Evolutionary conservation across 2,888 invertebrate species (phyloP).

Genomic region (Pristionchus entomophagus): DNA sequence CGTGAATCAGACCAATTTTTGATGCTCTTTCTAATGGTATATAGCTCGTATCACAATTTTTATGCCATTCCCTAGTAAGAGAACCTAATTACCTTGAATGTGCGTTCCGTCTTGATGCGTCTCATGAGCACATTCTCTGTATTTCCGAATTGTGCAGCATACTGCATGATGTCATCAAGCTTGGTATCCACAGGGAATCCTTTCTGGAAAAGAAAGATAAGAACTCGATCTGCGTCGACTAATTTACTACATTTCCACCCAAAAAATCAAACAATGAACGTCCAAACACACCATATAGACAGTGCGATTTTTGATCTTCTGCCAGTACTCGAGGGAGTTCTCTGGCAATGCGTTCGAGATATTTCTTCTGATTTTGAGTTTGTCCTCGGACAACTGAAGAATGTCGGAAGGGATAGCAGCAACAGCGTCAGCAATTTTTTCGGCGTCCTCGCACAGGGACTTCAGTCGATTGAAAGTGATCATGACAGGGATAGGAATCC

Average conservation of each 20-base stretch:
- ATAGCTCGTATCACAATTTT: no score
- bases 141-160: conserved; percentile 83
- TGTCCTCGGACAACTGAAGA: conserved; percentile 80
- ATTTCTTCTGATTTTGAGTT: conserved; percentile 84
- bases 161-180: conserved; percentile 84
- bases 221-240: no score
- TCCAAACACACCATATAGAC: conserved; percentile 82
- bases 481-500: conserved; percentile 89
- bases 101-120: conserved; percentile 74
- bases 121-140: conserved; percentile 82
- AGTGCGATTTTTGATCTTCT: conserved; percentile 85
- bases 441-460: conserved; percentile 82
- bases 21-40: no score
- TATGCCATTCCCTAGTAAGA: no score
- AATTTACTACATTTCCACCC: no score
- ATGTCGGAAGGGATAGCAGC: conserved; percentile 85
- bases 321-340: conserved; percentile 87
- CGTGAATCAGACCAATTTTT: no score
- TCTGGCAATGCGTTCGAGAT: conserved; percentile 87
- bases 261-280: no score
- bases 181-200: conserved; percentile 79
- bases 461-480: conserved; percentile 89
- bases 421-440: conserved; percentile 85
- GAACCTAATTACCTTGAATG: conserved; percentile 72
- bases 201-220: conserved; percentile 80